Percentiles rank a stretch among this genome's conserved stretches.
Conservation (phyloP, 2,797 vertebrate species). For the Amphiprion clarkii region DNA sequence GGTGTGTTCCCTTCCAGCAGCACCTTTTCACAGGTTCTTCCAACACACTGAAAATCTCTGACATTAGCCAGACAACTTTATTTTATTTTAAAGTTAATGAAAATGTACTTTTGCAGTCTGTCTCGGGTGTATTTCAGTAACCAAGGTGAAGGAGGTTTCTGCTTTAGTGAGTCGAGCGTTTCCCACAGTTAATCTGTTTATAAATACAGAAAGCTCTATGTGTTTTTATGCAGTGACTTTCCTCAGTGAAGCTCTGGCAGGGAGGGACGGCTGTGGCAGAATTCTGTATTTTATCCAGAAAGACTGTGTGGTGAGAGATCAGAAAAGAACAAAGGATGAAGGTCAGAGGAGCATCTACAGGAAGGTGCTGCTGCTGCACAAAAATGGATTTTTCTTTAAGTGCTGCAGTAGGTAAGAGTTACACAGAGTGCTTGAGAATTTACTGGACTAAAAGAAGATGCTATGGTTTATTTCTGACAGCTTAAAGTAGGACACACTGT, state of each 20-base stretch:
- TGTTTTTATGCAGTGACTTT: conserved; percentile 39
- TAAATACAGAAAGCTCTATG: background rate
- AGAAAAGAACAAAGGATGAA: conserved; percentile 32
- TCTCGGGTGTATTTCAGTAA: background rate
- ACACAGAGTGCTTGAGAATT: background rate
- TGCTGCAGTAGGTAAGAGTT: conserved; percentile 4
- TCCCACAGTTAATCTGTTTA: conserved; percentile 14
- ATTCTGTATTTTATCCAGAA: conserved; percentile 28
- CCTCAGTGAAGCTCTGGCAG: conserved; percentile 29
- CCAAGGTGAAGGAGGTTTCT: conserved; percentile 9
- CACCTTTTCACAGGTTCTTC: background rate
- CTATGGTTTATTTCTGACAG: conserved; percentile 13
- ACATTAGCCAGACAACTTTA: background rate
- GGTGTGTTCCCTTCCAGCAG: background rate
- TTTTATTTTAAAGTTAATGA: background rate
- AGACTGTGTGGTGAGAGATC: conserved; percentile 19
- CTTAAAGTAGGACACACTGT: conserved; percentile 29
- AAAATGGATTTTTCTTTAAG: background rate
- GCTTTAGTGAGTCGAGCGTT: background rate
- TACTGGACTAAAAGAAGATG: conserved; percentile 22
- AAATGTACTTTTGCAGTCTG: background rate
- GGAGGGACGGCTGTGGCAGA: conserved; percentile 26
- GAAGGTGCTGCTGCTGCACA: conserved; percentile 15
- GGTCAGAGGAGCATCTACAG: conserved; percentile 15
- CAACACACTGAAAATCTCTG: background rate